Evolutionary conservation across 2,797 vertebrate genomes (phyloP), one percentile per base, ranked within the genome.

Genomic region (Hemitrygon akajei): DNA sequence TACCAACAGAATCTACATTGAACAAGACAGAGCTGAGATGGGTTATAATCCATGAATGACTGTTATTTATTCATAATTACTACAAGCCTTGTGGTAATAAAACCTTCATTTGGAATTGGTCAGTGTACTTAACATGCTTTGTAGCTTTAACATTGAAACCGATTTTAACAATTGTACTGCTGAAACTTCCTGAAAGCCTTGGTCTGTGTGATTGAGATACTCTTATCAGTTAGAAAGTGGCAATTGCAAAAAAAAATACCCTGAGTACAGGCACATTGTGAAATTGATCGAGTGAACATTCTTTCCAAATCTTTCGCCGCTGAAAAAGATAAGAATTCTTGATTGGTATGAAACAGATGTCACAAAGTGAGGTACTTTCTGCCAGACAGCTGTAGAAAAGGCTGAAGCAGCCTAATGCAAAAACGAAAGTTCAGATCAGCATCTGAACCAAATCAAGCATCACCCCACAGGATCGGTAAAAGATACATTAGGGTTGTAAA

Each of bases 1-100:
- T 6, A 94, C 87, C 89, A 47, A 47, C 7, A 25, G 47, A 47
- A 16, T 75, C 71, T 47, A 93, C 25, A 30, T 56, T 93, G 71
- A 71, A 75, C 25, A 47, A 47, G 22, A 37, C 89, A 73, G 37
- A 56, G 40, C 69, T 73, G 25, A 3, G 6, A 16, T 92, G 47
- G 58, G 30, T 18, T 4, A 18, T 58, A 27, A 56, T 76, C 37
- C 40, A 73, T 30, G 71, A 40, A 76, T 27, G 11, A 12, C 11
- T 47, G 69, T 34, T 14, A 87, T 73, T 47, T 92, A 16, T 47
- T 92, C n/a, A 91, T 22, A 91, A 71, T 91, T 69, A 91, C 87
- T 20, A 56, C 40, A 22, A 87, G 63, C 30, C 30, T 66, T 66
- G 12, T 63, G 58, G 63, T n/a, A 14, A 27, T 40, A 66, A 69